Percentiles rank a stretch among this genome's conserved stretches.
Conservation (phyloP, 35 echinoderm and acorn worm genomes). For the Amphiura filiformis region DNA sequence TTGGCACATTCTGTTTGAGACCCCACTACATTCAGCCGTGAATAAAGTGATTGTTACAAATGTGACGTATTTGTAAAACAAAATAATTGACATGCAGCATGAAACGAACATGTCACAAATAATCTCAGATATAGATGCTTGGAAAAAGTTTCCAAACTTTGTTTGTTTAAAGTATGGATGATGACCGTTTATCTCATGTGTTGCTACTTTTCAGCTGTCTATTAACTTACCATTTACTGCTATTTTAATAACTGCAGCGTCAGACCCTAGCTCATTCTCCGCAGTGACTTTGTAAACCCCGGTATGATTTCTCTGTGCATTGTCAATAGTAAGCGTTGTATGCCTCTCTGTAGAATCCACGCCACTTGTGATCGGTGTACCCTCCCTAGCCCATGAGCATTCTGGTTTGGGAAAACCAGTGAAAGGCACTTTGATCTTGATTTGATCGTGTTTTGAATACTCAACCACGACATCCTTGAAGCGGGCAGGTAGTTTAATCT, state of each 20-base stretch:
- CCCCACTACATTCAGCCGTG: too few relatives aligned
- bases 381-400: constrained; percentile 63
- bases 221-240: constrained; percentile 71
- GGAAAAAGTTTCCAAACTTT: too few relatives aligned
- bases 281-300: constrained; percentile 71
- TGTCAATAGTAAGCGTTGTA: constrained; percentile 47
- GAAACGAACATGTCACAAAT: too few relatives aligned
- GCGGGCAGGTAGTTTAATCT: constrained; percentile 69
- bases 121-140: too few relatives aligned
- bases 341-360: constrained; percentile 53
- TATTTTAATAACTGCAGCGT: constrained; percentile 70
- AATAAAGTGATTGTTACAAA: too few relatives aligned
- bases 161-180: too few relatives aligned
- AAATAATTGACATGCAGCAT: too few relatives aligned
- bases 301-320: constrained; percentile 41
- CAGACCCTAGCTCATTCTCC: constrained; percentile 76
- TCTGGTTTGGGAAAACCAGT: constrained; percentile 75
- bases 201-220: too few relatives aligned
- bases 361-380: constrained; percentile 42
- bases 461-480: constrained; percentile 46
- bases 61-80: too few relatives aligned
- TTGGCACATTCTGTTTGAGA: too few relatives aligned
- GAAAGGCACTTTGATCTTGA: constrained; percentile 82
- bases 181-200: too few relatives aligned
- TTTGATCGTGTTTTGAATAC: constrained; percentile 68